Conservation (phyloP, 2,797 vertebrate species). For the Stomatorhinus walkeri region DNA sequence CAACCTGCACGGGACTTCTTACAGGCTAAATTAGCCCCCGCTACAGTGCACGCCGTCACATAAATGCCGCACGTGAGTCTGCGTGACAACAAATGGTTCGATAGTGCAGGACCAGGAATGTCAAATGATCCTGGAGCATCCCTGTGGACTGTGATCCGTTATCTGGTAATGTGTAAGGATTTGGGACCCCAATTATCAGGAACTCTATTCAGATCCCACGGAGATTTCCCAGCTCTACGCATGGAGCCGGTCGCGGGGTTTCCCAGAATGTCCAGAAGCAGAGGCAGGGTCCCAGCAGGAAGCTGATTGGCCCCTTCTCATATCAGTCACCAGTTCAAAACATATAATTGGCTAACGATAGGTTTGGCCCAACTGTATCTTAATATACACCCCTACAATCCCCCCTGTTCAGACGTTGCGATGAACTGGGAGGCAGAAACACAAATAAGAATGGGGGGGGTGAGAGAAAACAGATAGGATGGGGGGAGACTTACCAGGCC, state of each 20-base stretch:
- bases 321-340: not conserved
- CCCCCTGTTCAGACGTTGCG: not conserved
- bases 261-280: not conserved
- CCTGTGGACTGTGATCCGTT: not conserved
- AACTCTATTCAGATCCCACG: not conserved
- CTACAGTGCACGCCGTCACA: not conserved
- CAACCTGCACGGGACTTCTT: not conserved
- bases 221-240: too few relatives aligned
- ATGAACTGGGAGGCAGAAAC: not conserved
- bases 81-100: not conserved
- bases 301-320: not conserved
- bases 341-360: not conserved
- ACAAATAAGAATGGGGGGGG: not conserved
- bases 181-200: not conserved
- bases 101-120: too few relatives aligned
- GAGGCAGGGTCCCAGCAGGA: not conserved
- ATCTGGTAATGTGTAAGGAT: not conserved
- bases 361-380: not conserved
- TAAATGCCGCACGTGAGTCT: not conserved
- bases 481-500: constrained; percentile 79
- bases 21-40: not conserved
- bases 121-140: not conserved
- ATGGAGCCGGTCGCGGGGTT: not conserved
- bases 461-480: not conserved
- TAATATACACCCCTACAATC: not conserved